Evolutionary conservation across 2,888 invertebrate species (phyloP).

Genomic region (Agonopterix alstromeriana): DNA sequence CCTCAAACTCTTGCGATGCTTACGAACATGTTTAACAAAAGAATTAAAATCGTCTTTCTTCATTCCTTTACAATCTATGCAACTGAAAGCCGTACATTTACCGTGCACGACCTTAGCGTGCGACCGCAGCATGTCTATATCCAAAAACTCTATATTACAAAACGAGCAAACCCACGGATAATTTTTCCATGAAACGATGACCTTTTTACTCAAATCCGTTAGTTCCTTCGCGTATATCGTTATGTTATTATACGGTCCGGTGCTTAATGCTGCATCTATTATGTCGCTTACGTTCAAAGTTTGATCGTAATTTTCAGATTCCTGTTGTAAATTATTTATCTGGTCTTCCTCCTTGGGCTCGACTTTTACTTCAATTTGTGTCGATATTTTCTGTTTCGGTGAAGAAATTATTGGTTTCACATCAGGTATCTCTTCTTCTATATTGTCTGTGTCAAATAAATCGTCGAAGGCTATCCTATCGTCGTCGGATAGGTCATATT

Average conservation of each 20-base stretch:
- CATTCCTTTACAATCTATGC: conserved; percentile 77
- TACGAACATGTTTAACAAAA: conserved; percentile 79
- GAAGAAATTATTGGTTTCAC: conserved; percentile 23
- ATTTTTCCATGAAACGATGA: conserved; percentile 47
- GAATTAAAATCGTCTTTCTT: conserved; percentile 78
- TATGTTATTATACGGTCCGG: conserved; percentile 31
- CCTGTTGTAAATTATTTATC: conserved; percentile 1
- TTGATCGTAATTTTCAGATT: conserved; percentile 12
- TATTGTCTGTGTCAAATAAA: conserved; percentile 20
- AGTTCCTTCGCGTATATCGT: conserved; percentile 55
- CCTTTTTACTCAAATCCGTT: conserved; percentile 31
- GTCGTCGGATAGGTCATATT: conserved; percentile 38
- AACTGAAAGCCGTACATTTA: conserved; percentile 79
- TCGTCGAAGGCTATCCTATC: conserved; percentile 44
- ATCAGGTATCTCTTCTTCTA: conserved; percentile 17
- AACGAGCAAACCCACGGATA: conserved; percentile 60
- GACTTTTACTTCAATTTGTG: conserved; percentile 33
- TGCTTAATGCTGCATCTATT: conserved; percentile 47
- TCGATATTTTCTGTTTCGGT: background rate
- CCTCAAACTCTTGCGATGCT: conserved; percentile 78
- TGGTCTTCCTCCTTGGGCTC: conserved; percentile 47
- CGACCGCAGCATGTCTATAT: conserved; percentile 63
- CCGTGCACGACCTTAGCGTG: conserved; percentile 80
- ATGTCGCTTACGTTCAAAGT: conserved; percentile 50
- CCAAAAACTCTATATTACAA: conserved; percentile 57